Percentiles rank a stretch among this genome's conserved stretches.
phyloP scores from a whole-genome alignment of 2,888 invertebrate genomes.

The Schizotus pectinicornis region DNA sequence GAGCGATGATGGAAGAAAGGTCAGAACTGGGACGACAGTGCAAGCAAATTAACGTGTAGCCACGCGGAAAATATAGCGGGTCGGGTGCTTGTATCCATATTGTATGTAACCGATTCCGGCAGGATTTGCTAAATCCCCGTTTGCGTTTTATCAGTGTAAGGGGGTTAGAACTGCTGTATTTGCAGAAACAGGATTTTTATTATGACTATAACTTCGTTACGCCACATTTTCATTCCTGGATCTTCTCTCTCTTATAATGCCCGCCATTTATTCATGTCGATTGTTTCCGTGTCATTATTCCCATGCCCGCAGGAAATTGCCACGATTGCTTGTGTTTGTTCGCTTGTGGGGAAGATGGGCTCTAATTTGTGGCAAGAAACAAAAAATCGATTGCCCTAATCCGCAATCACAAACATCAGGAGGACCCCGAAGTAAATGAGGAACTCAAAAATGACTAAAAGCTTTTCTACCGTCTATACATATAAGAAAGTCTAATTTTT shows the following conservation, averaged over 20 bases:
- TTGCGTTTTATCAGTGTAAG: conserved; percentile 54
- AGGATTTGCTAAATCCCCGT: conserved; percentile 52
- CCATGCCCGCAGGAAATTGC: conserved; percentile 26
- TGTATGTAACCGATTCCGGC: conserved; percentile 45
- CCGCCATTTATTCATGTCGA: conserved; percentile 30
- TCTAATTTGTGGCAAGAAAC: no score
- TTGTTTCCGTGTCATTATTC: conserved; percentile 27
- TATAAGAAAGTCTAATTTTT: no score
- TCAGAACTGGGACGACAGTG: conserved; percentile 51
- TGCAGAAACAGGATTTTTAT: conserved; percentile 52
- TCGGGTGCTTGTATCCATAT: conserved; percentile 44
- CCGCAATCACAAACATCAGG: no score
- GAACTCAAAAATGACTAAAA: no score
- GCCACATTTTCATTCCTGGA: conserved; percentile 41
- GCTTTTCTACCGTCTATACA: no score
- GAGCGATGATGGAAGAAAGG: conserved; percentile 50
- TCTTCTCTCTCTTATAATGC: conserved; percentile 30
- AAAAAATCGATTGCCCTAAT: no score
- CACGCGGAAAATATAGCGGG: conserved; percentile 56
- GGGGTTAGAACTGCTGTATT: conserved; percentile 56
- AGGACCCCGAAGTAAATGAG: no score
- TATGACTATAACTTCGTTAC: conserved; percentile 46
- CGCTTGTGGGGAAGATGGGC: no score
- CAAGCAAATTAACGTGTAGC: conserved; percentile 56
- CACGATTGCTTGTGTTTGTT: conserved; percentile 6